Evolutionary conservation across 1,140 invertebrate species (phyloP), one percentile per base, ranked within the genome.

Genomic region (Drosophila serrata): DNA sequence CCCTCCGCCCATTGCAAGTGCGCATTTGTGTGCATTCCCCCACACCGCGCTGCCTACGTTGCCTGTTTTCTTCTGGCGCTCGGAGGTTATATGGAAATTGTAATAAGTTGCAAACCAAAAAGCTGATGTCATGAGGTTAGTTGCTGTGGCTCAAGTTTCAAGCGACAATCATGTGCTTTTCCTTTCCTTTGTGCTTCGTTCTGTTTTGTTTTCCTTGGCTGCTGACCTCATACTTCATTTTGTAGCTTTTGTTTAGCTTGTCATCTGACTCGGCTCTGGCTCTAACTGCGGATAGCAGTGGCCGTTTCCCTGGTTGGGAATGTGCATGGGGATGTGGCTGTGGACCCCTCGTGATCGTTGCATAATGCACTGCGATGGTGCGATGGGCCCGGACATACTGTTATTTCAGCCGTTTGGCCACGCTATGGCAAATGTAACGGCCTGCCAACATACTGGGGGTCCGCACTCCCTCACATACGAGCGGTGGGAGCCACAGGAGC

Each of bases 91-190:
- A 88, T 88, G 85, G 81, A 88, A 88, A 85, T 90, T 88, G 85
- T 88, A 90, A 88, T 88, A 88, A 88, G 85, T 90, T 90, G 81
- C 67, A 85, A 88, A 84, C 85, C 81, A 88, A 88, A 88, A 88
- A 90, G 85, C 85, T 88, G 85, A 88, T 88, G 85, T 88, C 85
- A 88, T 88, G 85, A 88, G 85, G 85, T 88, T 88, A 88, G 85
- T 90, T 88, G 85, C 77, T 75, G 77, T 78, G 85, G 84, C 85
- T 88, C 81, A 85, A 90, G 85, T 88, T 88, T 90, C 85, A 88
- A 90, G 85, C 85, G 81, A 90, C 85, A 88, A 88, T 88, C 85
- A 90, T 88, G 77, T 85, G 86, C 81, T 68, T 76, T 88, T 78
- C 85, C 84, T 88, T 88, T 85, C 77, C 82, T 43, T 56, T 63